Evolutionary conservation across 1,140 invertebrate genomes (phyloP).

Genomic region (Antheraea pernyi): DNA sequence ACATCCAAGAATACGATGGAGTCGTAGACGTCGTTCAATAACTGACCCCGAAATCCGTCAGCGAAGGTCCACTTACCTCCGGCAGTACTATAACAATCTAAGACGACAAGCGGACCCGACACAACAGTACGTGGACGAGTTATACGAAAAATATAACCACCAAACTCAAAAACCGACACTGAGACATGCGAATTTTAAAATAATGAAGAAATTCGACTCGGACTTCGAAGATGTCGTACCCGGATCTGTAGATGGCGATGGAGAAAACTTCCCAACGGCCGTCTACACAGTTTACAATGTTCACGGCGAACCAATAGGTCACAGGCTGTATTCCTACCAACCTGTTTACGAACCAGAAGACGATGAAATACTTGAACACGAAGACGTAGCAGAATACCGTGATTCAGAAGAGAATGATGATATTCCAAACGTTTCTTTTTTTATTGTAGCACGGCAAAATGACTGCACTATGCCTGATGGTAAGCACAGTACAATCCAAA

Average conservation of each 20-base stretch:
- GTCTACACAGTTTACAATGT: slow-evolving; percentile 72
- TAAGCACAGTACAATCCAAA: too few species aligned
- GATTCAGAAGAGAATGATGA: slow-evolving; percentile 41
- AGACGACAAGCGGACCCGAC: slow-evolving; percentile 48
- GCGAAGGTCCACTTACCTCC: slow-evolving; percentile 71
- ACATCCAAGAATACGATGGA: slow-evolving; percentile 90
- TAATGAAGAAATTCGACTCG: slow-evolving; percentile 67
- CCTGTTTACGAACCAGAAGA: slow-evolving; percentile 72
- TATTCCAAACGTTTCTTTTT: slow-evolving; percentile 45
- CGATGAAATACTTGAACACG: slow-evolving; percentile 51
- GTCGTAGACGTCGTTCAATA: slow-evolving; percentile 83
- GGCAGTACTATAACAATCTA: slow-evolving; percentile 72
- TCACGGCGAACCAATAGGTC: slow-evolving; percentile 67
- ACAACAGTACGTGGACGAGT: slow-evolving; percentile 54
- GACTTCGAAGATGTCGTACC: slow-evolving; percentile 54
- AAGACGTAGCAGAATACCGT: slow-evolving; percentile 45
- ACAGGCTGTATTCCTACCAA: slow-evolving; percentile 71
- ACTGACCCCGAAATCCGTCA: slow-evolving; percentile 72
- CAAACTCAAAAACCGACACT: slow-evolving; percentile 60
- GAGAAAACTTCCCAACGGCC: slow-evolving; percentile 64
- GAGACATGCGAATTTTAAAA: slow-evolving; percentile 69
- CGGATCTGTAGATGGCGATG: slow-evolving; percentile 38
- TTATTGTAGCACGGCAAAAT: too few species aligned
- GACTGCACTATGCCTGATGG: too few species aligned
- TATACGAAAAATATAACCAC: slow-evolving; percentile 70